phyloP scores from a whole-genome alignment of 2,888 invertebrate genomes.

The Salticus scenicus region DNA sequence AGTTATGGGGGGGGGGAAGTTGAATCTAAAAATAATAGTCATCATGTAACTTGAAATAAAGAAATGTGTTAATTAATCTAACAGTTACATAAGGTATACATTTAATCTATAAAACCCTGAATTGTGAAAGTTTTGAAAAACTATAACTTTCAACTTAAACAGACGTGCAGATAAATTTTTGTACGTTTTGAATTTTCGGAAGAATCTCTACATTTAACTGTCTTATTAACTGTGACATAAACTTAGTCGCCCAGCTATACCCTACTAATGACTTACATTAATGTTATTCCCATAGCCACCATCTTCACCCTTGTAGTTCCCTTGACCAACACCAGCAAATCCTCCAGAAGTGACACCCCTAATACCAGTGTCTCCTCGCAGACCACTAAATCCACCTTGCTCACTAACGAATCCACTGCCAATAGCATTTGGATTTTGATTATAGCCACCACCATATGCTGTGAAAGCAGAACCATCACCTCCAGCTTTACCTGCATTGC shows the following conservation, averaged over 20 bases:
- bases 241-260: not conserved
- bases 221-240: slow-evolving; percentile 45
- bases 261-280: slow-evolving; percentile 42
- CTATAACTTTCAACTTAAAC: no score
- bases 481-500: slow-evolving; percentile 44
- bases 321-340: slow-evolving; percentile 60
- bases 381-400: slow-evolving; percentile 48
- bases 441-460: slow-evolving; percentile 46
- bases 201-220: no score
- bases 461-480: slow-evolving; percentile 58
- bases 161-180: no score
- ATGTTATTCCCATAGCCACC: slow-evolving; percentile 53
- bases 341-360: slow-evolving; percentile 41
- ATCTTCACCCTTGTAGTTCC: slow-evolving; percentile 66
- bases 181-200: no score
- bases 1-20: no score
- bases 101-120: no score
- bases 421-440: slow-evolving; percentile 34
- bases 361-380: slow-evolving; percentile 41
- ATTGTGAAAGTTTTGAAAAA: no score
- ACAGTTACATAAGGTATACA: no score
- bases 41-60: no score
- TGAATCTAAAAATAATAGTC: no score
- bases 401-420: slow-evolving; percentile 32
- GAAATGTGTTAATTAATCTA: no score